Evolutionary conservation across 2,888 invertebrate species (phyloP).

Genomic region (Pristionchus mayeri): DNA sequence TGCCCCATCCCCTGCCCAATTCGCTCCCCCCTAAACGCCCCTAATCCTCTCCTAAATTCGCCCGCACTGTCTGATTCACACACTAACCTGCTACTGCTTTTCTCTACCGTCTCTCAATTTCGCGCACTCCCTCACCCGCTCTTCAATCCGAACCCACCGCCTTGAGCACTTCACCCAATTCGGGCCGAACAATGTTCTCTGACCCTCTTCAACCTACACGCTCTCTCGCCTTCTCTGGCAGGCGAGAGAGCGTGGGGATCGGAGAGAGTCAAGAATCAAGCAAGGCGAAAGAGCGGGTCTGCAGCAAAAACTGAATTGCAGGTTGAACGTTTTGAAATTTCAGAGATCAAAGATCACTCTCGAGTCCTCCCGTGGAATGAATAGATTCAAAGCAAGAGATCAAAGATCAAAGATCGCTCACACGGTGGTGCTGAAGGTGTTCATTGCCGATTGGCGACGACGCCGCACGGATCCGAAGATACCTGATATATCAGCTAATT

Average conservation of each 20-base stretch:
- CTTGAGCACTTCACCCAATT: too few species aligned
- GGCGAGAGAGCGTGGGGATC: too few species aligned
- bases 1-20: not conserved
- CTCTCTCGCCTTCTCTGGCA: conserved; percentile 19
- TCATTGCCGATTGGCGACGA: not conserved
- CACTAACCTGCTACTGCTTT: not conserved
- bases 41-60: not conserved
- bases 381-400: too few species aligned
- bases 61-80: not conserved
- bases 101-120: too few species aligned
- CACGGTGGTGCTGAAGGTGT: conserved; percentile 37
- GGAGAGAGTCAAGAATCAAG: not conserved
- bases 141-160: too few species aligned
- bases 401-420: not conserved
- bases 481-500: not conserved
- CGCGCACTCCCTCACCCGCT: too few species aligned
- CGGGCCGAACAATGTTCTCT: too few species aligned
- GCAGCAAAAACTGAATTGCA: too few species aligned
- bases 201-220: not conserved
- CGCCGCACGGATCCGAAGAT: not conserved
- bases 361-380: too few species aligned
- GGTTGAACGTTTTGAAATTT: too few species aligned
- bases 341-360: too few species aligned
- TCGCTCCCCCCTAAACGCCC: not conserved
- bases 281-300: too few species aligned